Conservation (phyloP, 2,113 vertebrate species). For the Ploceus nigricollis region DNA sequence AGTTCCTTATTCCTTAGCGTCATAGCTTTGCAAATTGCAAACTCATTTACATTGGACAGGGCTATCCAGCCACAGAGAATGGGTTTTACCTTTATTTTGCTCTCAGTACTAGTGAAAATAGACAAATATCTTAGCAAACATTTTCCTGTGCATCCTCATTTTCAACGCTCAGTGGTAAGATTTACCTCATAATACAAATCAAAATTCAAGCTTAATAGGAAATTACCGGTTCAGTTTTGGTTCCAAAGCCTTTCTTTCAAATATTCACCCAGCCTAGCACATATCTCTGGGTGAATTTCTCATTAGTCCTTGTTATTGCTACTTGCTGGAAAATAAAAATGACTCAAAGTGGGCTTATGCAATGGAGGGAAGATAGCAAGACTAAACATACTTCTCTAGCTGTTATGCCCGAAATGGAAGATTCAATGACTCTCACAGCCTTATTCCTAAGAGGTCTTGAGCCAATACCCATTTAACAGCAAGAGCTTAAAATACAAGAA, state of each 20-base stretch:
- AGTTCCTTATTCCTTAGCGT: background rate
- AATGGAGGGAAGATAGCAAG: background rate
- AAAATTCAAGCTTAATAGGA: background rate
- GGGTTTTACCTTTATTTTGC: background rate
- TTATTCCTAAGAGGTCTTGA: background rate
- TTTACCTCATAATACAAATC: background rate
- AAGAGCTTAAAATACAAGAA: background rate
- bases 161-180: background rate
- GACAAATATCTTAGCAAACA: background rate
- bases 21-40: background rate
- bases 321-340: background rate
- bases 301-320: background rate
- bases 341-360: background rate
- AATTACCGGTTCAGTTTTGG: background rate
- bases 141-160: background rate
- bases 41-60: background rate
- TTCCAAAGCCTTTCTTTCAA: background rate
- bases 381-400: background rate
- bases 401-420: background rate
- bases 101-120: background rate
- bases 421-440: background rate
- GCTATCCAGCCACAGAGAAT: background rate
- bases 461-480: background rate
- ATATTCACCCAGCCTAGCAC: background rate
- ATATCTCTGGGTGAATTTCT: background rate